Conservation (phyloP, 2,797 vertebrate genomes). For the Chelonia mydas region DNA sequence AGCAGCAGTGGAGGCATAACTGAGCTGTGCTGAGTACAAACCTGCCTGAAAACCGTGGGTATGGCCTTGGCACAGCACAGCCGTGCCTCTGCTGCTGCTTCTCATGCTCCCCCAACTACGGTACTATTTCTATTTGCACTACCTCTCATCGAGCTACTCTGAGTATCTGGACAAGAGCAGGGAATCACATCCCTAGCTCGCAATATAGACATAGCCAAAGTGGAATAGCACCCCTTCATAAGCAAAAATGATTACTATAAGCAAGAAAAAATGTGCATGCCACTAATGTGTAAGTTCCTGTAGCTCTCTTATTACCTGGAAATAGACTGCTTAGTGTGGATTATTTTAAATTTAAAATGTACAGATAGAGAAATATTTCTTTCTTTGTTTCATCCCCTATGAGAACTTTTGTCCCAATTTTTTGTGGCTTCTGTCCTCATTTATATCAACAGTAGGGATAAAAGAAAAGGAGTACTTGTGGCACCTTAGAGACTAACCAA, state of each 20-base stretch:
- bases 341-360: neutral
- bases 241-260: neutral
- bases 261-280: neutral
- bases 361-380: neutral
- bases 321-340: neutral
- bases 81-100: no score
- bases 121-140: no score
- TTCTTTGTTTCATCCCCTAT: neutral
- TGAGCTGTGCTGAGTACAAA: no score
- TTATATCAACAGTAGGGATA: neutral
- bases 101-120: no score
- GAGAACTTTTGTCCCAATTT: slow-evolving; percentile 9
- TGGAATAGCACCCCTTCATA: neutral
- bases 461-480: no score
- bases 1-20: no score
- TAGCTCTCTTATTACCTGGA: neutral
- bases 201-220: neutral
- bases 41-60: no score
- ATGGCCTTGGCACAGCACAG: no score
- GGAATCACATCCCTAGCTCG: no score
- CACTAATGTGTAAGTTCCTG: neutral
- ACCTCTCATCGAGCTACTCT: no score
- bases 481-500: no score
- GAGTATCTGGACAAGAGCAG: no score
- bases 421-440: neutral